Percentiles rank a stretch among this genome's conserved stretches.
These are phyloP conservation scores for Parthenolecanium corni DNA, from an alignment of 2,888 invertebrate species.

Conservation along the genomic window DNA sequence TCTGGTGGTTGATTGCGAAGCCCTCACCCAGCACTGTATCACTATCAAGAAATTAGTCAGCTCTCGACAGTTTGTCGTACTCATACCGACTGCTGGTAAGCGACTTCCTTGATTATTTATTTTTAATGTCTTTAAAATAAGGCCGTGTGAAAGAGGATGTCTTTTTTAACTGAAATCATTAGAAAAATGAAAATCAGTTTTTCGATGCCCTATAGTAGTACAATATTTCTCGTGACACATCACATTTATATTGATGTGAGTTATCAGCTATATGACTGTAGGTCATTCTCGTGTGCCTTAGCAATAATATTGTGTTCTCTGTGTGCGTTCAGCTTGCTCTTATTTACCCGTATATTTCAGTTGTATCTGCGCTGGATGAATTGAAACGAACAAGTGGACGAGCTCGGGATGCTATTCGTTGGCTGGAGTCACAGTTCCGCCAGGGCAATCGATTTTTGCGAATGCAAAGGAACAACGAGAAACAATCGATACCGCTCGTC, in stretches of 20 bases:
- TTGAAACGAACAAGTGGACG: slow-evolving; percentile 71
- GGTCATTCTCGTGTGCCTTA: too few relatives aligned
- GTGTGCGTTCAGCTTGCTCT: too few relatives aligned
- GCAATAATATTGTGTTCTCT: too few relatives aligned
- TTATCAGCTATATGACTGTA: too few relatives aligned
- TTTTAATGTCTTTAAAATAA: too few relatives aligned
- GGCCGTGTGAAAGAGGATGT: too few relatives aligned
- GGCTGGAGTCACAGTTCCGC: slow-evolving; percentile 78
- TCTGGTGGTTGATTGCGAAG: slow-evolving; percentile 74
- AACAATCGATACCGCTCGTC: slow-evolving; percentile 55
- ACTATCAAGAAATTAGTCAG: slow-evolving; percentile 71
- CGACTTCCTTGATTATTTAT: slow-evolving; percentile 31
- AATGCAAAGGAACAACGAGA: slow-evolving; percentile 75
- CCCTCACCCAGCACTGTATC: slow-evolving; percentile 61
- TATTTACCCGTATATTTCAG: too few relatives aligned
- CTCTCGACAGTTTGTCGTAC: slow-evolving; percentile 70
- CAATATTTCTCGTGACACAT: too few relatives aligned
- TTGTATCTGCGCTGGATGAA: slow-evolving; percentile 76
- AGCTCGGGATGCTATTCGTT: slow-evolving; percentile 84
- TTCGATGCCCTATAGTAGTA: too few relatives aligned
- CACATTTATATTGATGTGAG: too few relatives aligned
- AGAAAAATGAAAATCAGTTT: too few relatives aligned
- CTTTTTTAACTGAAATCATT: too few relatives aligned
- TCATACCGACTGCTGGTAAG: slow-evolving; percentile 78
- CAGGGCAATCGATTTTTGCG: slow-evolving; percentile 77